phyloP scores from a whole-genome alignment of 1,140 invertebrate species.

The Lucilia sericata region DNA sequence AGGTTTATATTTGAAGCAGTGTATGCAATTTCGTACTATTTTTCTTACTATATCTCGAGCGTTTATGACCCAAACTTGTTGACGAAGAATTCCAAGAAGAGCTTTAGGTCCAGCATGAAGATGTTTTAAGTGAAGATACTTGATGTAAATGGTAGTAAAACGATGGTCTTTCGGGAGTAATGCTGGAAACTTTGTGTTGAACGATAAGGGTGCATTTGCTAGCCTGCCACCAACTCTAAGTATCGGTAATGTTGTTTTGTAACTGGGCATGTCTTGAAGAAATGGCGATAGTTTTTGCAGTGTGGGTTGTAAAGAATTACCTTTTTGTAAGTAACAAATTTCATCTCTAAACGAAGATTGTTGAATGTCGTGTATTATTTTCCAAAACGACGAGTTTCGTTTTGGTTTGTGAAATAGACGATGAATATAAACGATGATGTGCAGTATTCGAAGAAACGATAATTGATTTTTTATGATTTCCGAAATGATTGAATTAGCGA shows the following conservation, averaged over 20 bases:
- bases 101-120: constrained; percentile 8
- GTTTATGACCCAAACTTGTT: neutral
- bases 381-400: neutral
- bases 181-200: constrained; percentile 9
- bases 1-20: neutral
- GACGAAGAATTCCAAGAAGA: constrained; percentile 13
- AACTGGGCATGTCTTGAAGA: neutral
- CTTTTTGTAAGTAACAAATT: neutral
- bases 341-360: neutral
- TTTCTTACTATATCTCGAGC: constrained; percentile 23
- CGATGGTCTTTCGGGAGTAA: constrained; percentile 29
- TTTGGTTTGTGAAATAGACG: neutral
- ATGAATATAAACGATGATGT: neutral
- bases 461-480: neutral
- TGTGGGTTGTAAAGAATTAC: neutral
- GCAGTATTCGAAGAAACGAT: neutral
- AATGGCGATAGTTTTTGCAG: neutral
- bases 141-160: constrained; percentile 1
- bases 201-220: neutral
- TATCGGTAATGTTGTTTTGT: neutral
- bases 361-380: neutral
- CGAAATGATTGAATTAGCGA: neutral
- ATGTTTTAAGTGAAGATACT: constrained; percentile 24
- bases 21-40: neutral
- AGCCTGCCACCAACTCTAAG: constrained; percentile 22